phyloP scores from a whole-genome alignment of 1,140 invertebrate genomes.

The Zaprionus tsacasi region DNA sequence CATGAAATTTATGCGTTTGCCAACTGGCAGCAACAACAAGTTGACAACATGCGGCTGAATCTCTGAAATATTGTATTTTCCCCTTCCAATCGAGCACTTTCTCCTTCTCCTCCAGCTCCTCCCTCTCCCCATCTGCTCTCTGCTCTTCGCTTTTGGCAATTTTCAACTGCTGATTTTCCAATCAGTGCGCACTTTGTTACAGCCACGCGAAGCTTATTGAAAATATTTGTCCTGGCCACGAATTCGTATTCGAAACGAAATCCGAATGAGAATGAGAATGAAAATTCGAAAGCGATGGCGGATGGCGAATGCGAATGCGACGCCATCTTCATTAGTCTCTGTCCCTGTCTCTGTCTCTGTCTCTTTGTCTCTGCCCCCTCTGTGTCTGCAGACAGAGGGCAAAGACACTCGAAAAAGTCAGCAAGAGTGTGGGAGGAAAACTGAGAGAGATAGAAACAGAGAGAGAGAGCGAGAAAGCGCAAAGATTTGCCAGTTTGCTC shows the following conservation, averaged over 20 bases:
- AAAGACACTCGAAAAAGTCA: conserved; percentile 5
- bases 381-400: conserved; percentile 8
- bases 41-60: conserved; percentile 65
- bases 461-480: conserved; percentile 31
- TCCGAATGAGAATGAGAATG: conserved; percentile 29
- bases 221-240: conserved; percentile 77
- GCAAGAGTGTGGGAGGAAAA: conserved; percentile 2
- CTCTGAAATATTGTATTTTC: conserved; percentile 70
- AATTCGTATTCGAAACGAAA: conserved; percentile 37
- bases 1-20: conserved; percentile 74
- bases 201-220: conserved; percentile 66
- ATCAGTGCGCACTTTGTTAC: conserved; percentile 80
- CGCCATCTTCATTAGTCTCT: conserved; percentile 77
- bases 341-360: conserved; percentile 61
- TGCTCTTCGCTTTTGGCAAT: conserved; percentile 54
- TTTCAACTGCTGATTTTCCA: conserved; percentile 81
- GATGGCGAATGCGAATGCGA: conserved; percentile 44
- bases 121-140: background rate
- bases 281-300: conserved; percentile 19
- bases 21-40: conserved; percentile 60
- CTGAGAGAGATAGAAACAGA: background rate
- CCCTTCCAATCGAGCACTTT: conserved; percentile 3
- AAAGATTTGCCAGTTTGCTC: conserved; percentile 52
- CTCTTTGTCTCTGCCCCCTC: conserved; percentile 9
- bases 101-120: too few relatives aligned